phyloP scores from a whole-genome alignment of 2,797 vertebrate genomes.

The Lithobates sylvaticus region DNA sequence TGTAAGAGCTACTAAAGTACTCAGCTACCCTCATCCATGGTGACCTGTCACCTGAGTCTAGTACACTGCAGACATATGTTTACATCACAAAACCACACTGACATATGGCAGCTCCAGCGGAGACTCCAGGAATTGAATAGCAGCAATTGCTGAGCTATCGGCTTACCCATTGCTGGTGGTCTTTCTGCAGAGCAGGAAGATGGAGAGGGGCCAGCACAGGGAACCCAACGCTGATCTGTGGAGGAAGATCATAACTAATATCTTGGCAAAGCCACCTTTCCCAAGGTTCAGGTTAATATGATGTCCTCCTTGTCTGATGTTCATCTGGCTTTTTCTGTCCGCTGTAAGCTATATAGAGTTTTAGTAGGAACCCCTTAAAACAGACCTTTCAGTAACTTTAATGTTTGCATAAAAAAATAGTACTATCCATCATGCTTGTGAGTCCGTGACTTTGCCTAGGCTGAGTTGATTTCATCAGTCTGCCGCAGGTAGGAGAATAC shows the following conservation, averaged over 20 bases:
- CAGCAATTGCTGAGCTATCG: conserved; percentile 46
- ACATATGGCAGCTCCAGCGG: conserved; percentile 58
- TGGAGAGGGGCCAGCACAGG: conserved; percentile 25
- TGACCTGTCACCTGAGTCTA: conserved; percentile 46
- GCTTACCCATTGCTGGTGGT: conserved; percentile 60
- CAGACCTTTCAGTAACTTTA: no score
- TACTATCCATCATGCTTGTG: no score
- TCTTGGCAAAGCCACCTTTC: not conserved
- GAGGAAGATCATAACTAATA: conserved; percentile 10
- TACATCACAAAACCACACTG: conserved; percentile 55
- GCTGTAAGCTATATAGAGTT: no score
- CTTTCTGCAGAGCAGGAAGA: conserved; percentile 17
- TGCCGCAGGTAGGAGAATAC: no score
- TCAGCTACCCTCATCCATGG: not conserved
- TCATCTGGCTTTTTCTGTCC: not conserved
- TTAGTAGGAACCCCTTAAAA: no score
- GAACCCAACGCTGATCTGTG: not conserved
- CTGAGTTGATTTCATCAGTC: no score
- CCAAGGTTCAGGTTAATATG: not conserved
- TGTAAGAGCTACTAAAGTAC: conserved; percentile 16
- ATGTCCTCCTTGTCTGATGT: not conserved
- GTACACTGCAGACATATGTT: conserved; percentile 55
- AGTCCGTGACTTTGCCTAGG: no score
- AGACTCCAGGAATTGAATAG: conserved; percentile 32
- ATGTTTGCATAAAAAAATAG: no score